Conservation (phyloP, 2,888 invertebrate species). For the Leucoptera coffeella region DNA sequence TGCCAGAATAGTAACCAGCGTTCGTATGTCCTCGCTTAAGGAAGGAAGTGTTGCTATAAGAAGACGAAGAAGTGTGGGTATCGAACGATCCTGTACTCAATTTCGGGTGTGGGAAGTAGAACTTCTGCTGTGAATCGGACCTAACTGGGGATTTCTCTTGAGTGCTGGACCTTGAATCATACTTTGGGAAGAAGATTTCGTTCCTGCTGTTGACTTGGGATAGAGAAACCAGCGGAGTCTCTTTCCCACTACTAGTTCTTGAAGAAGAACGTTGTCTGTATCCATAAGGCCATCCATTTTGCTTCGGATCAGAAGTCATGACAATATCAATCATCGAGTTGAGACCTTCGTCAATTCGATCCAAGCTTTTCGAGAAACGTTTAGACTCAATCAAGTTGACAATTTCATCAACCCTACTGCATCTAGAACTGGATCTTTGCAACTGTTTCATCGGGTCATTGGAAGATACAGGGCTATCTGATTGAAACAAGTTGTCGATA, state of each 20-base stretch:
- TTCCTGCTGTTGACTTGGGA: conserved; percentile 22
- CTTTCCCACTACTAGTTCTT: conserved; percentile 28
- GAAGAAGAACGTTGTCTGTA: conserved; percentile 34
- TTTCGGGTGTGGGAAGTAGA: conserved; percentile 25
- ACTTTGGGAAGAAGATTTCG: conserved; percentile 12
- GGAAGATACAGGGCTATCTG: conserved; percentile 36
- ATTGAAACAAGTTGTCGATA: conserved; percentile 56
- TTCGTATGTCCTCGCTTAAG: conserved; percentile 57
- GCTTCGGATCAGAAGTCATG: conserved; percentile 51
- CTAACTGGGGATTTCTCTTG: conserved; percentile 18
- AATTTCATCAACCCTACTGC: conserved; percentile 39
- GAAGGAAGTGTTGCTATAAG: conserved; percentile 44
- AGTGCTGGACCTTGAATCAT: conserved; percentile 19
- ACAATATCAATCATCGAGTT: conserved; percentile 69
- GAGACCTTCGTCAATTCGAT: conserved; percentile 68
- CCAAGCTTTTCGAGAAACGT: conserved; percentile 68
- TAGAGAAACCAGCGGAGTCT: conserved; percentile 28
- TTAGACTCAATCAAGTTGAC: conserved; percentile 54
- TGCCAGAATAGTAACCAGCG: conserved; percentile 61
- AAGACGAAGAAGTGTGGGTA: conserved; percentile 12
- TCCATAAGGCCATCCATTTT: conserved; percentile 29
- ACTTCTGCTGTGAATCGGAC: conserved; percentile 26
- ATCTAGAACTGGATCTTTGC: conserved; percentile 27
- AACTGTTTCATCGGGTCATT: conserved; percentile 10
- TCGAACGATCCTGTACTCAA: conserved; percentile 26